Conservation (phyloP, 1,140 invertebrate species). For the Pissodes strobi region DNA sequence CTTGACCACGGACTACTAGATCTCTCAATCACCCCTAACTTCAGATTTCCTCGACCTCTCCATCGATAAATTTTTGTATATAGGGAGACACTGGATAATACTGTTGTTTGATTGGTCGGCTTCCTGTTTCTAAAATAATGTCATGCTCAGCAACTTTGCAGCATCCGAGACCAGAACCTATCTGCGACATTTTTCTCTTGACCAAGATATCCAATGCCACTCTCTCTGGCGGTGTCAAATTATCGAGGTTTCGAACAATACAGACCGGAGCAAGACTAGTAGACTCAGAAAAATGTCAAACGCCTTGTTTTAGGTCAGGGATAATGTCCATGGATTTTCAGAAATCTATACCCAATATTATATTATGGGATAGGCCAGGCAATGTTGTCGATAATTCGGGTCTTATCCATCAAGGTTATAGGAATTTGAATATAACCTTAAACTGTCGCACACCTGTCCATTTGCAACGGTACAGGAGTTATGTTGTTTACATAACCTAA, state of each 20-base stretch:
- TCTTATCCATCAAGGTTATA: conserved; percentile 10
- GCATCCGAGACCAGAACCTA: conserved; percentile 20
- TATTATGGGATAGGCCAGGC: conserved; percentile 15
- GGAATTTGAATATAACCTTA: conserved; percentile 21
- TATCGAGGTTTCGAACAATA: background rate
- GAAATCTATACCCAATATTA: conserved; percentile 39
- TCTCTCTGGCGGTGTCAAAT: background rate
- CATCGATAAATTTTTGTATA: conserved; percentile 26
- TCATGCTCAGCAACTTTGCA: conserved; percentile 25
- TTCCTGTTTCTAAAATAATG: conserved; percentile 33
- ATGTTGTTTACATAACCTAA: background rate
- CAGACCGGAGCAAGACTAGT: background rate
- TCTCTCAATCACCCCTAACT: conserved; percentile 37
- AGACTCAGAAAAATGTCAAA: conserved; percentile 27
- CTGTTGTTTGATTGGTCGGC: conserved; percentile 37
- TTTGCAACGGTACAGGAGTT: conserved; percentile 4
- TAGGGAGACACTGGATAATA: conserved; percentile 37
- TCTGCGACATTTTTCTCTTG: background rate
- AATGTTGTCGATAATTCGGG: conserved; percentile 27
- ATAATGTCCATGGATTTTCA: conserved; percentile 35
- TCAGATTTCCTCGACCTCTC: conserved; percentile 38
- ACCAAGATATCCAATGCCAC: background rate
- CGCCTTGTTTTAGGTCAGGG: conserved; percentile 34
- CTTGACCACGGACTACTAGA: conserved; percentile 40
- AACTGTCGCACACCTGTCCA: conserved; percentile 24